A percentile compares a stretch with the other conserved stretches of the same genome.
phyloP scores from a whole-genome alignment of 2,113 vertebrate genomes.

The Ciconia boyciana region DNA sequence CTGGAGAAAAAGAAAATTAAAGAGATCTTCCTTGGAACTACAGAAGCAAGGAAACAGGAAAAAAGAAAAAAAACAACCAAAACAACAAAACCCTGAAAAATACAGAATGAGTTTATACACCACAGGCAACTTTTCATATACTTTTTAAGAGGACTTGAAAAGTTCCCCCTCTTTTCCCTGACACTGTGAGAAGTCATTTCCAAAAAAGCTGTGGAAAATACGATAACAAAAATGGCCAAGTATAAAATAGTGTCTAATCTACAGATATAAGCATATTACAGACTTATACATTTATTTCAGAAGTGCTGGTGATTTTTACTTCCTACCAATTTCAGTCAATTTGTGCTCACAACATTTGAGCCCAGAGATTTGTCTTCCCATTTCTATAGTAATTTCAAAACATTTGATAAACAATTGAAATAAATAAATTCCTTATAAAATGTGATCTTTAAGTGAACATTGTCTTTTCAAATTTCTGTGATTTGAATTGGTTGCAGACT shows the following conservation, averaged over 20 bases:
- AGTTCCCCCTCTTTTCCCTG: not conserved
- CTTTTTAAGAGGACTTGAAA: not conserved
- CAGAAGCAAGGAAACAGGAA: not conserved
- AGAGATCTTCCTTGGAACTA: not conserved
- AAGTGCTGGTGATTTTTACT: not conserved
- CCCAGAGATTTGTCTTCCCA: not conserved
- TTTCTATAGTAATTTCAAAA: not conserved
- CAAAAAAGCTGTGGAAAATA: not conserved
- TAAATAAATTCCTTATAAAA: not conserved
- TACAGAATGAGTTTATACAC: not conserved
- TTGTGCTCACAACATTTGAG: not conserved
- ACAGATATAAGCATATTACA: not conserved
- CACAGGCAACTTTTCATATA: not conserved
- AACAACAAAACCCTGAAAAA: not conserved
- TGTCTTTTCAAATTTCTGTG: not conserved
- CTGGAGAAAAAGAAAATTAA: not conserved
- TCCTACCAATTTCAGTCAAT: not conserved
- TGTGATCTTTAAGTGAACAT: not conserved
- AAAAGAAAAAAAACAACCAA: too few species aligned
- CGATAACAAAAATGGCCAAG: not conserved
- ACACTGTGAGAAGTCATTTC: not conserved
- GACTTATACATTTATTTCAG: not conserved
- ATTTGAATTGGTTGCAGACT: not conserved
- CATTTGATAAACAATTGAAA: not conserved
- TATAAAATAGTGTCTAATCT: not conserved